Evolutionary conservation across 2,888 invertebrate genomes (phyloP).

Genomic region (Tanypteryx hageni): DNA sequence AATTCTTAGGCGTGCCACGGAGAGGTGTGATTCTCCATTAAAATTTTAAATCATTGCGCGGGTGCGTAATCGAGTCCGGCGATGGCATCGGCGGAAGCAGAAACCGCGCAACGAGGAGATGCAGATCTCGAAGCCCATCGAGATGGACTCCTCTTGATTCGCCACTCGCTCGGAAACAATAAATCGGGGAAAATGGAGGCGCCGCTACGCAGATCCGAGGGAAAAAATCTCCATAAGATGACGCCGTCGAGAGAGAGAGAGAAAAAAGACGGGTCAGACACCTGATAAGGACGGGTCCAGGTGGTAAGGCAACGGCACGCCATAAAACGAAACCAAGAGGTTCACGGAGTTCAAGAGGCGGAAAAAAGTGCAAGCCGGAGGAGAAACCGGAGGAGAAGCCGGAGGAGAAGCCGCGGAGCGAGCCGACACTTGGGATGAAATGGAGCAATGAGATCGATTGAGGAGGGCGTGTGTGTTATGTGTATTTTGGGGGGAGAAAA

Average conservation of each 20-base stretch:
- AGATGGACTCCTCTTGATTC: background rate
- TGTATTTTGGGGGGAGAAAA: background rate
- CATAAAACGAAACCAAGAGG: background rate
- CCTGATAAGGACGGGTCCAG: background rate
- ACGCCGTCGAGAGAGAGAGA: background rate
- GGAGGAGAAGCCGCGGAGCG: background rate
- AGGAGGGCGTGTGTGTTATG: background rate
- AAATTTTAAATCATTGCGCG: no score
- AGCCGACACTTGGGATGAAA: background rate
- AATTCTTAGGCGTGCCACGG: no score
- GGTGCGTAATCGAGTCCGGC: no score
- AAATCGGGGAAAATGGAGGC: slow-evolving; percentile 29
- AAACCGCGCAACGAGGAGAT: no score
- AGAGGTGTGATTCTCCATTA: no score
- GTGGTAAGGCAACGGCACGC: background rate
- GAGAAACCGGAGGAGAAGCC: background rate
- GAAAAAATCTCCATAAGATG: slow-evolving; percentile 1
- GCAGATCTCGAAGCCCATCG: no score
- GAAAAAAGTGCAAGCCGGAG: background rate
- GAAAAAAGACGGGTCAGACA: background rate
- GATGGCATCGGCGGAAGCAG: no score
- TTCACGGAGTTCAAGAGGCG: background rate
- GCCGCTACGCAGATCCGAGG: background rate
- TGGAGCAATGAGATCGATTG: background rate
- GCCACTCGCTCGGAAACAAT: background rate